A percentile compares a stretch with the other conserved stretches of the same genome.
These are phyloP conservation scores for Folsomia manolachei DNA, from an alignment of 2,888 invertebrate genomes.

Conservation along the genomic window DNA sequence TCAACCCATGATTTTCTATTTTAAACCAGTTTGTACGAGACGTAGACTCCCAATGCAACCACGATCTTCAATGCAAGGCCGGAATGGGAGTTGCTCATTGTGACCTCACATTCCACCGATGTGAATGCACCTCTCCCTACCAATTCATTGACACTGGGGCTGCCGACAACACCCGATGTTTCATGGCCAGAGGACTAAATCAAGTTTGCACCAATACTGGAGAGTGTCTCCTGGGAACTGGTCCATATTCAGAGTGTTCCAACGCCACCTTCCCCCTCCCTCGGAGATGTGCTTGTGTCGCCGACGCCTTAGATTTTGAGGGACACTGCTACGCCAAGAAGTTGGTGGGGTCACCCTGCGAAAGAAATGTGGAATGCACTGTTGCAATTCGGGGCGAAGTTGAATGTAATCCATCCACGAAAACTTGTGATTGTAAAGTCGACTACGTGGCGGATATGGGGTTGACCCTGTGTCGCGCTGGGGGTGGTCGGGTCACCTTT, in stretches of 20 bases:
- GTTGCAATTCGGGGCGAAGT: conserved; percentile 21
- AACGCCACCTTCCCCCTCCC: not conserved
- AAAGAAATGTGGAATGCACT: conserved; percentile 15
- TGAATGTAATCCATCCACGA: conserved; percentile 13
- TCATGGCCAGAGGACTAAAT: not conserved
- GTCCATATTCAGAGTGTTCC: not conserved
- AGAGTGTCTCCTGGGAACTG: not conserved
- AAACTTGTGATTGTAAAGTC: conserved; percentile 13
- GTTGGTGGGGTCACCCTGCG: conserved; percentile 14
- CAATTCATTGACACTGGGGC: not conserved
- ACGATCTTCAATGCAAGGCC: not conserved
- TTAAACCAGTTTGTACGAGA: not conserved
- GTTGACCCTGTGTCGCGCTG: not conserved
- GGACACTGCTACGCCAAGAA: conserved; percentile 19
- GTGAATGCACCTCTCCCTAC: not conserved
- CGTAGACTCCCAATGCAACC: not conserved
- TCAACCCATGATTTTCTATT: not conserved
- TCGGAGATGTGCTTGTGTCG: not conserved
- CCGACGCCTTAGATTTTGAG: not conserved
- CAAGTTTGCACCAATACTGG: not conserved
- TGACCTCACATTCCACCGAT: not conserved
- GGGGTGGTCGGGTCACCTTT: not conserved
- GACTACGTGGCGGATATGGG: not conserved
- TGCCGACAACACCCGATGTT: not conserved
- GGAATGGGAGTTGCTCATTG: not conserved